These are phyloP conservation scores for Anthopleura xanthogrammica DNA, from an alignment of 92 coral and sea anemone genomes.

Conservation along the genomic window DNA sequence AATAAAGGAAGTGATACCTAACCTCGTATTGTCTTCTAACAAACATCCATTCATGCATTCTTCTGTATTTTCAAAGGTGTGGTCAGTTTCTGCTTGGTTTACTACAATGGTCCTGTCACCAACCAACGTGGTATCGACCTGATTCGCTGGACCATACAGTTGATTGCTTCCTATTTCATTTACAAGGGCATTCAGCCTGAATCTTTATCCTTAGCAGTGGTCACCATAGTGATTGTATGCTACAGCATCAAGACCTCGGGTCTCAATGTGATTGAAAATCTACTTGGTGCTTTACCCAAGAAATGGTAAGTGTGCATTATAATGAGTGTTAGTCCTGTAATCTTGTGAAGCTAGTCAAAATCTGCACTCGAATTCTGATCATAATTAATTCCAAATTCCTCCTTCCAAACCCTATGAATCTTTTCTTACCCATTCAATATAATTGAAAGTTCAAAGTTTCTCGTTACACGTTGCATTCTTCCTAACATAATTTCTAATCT, in stretches of 20 bases:
- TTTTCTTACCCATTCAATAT: too few relatives aligned
- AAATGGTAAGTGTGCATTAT: conserved; percentile 64
- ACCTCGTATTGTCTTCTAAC: too few relatives aligned
- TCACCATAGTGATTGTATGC: conserved; percentile 45
- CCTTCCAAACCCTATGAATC: too few relatives aligned
- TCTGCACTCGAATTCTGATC: too few relatives aligned
- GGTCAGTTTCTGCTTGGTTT: conserved; percentile 85
- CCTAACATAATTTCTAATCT: too few relatives aligned
- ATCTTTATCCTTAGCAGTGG: conserved; percentile 72
- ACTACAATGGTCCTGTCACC: conserved; percentile 91
- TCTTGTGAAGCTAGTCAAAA: not conserved
- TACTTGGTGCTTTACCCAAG: conserved; percentile 42
- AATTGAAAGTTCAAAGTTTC: too few relatives aligned
- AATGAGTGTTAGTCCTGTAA: not conserved
- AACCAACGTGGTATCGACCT: conserved; percentile 90
- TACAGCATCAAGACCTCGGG: conserved; percentile 48
- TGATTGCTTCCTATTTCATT: conserved; percentile 62
- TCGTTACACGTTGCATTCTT: too few relatives aligned
- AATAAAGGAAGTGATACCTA: too few relatives aligned
- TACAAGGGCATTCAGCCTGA: conserved; percentile 85
- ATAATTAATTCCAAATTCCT: too few relatives aligned
- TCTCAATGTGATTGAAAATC: conserved; percentile 5
- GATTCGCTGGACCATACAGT: conserved; percentile 83
- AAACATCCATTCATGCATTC: not conserved
- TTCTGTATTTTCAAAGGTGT: conserved; percentile 43